A percentile compares a stretch with the other conserved stretches of the same genome.
Conservation (phyloP, 2,113 vertebrate species). For the Chionis minor region DNA sequence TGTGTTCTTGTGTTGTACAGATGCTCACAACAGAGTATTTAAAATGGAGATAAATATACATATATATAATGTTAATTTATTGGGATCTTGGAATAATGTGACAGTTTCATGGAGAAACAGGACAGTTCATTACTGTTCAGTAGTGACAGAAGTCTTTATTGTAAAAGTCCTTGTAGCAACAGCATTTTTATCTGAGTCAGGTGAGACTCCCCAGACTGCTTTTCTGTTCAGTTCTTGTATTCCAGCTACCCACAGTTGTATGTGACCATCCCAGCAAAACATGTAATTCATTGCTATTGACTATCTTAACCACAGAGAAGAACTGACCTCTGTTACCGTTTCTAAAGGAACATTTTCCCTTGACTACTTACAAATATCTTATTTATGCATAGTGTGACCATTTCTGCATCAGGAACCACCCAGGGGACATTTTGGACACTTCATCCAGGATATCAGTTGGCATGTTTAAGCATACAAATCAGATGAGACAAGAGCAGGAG, state of each 20-base stretch:
- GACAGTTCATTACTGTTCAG: neutral
- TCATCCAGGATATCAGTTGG: neutral
- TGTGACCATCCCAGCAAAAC: neutral
- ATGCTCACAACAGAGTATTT: neutral
- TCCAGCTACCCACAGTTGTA: rapidly evolving
- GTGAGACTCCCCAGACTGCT: neutral
- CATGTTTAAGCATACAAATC: neutral
- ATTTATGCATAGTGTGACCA: neutral
- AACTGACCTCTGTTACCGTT: neutral
- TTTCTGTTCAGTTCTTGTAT: neutral
- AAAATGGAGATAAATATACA: neutral
- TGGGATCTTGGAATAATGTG: neutral
- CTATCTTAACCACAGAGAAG: neutral
- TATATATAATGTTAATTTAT: neutral
- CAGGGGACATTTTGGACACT: neutral
- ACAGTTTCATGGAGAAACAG: neutral
- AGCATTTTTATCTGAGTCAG: neutral
- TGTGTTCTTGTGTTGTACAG: neutral
- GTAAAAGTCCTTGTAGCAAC: neutral
- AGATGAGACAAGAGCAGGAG: neutral
- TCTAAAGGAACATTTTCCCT: neutral
- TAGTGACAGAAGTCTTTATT: neutral
- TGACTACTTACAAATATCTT: neutral
- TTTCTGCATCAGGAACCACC: neutral
- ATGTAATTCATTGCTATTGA: neutral